phyloP scores from a whole-genome alignment of 2,888 invertebrate species.

The Dasypolia templi region DNA sequence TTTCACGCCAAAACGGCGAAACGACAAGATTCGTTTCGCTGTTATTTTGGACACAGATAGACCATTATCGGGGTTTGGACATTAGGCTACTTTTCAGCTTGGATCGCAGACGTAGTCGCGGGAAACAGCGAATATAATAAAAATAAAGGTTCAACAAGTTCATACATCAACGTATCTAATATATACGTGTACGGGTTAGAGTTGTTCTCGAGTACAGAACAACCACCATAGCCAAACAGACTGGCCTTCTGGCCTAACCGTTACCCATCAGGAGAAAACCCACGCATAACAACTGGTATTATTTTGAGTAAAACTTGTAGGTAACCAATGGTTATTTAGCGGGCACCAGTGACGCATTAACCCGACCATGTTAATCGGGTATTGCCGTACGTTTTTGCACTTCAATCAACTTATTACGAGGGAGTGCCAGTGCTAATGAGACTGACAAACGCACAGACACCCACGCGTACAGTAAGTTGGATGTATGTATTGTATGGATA shows the following conservation, averaged over 20 bases:
- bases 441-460: constrained; percentile 61
- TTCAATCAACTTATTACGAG: constrained; percentile 88
- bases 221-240: neutral
- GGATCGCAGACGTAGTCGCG: too few relatives aligned
- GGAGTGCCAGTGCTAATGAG: constrained; percentile 78
- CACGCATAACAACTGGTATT: neutral
- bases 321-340: constrained; percentile 70
- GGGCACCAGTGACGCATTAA: constrained; percentile 74
- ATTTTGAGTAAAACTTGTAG: constrained; percentile 27
- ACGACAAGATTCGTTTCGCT: too few relatives aligned
- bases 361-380: constrained; percentile 76
- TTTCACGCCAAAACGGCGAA: too few relatives aligned
- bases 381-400: constrained; percentile 84
- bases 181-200: too few relatives aligned
- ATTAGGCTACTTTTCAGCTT: too few relatives aligned
- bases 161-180: too few relatives aligned
- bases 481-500: constrained; percentile 16
- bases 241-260: too few relatives aligned
- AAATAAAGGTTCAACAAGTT: too few relatives aligned
- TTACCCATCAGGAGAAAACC: neutral
- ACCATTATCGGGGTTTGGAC: too few relatives aligned
- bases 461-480: constrained; percentile 54
- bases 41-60: too few relatives aligned
- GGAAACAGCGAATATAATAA: too few relatives aligned
- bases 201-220: neutral